phyloP scores from a whole-genome alignment of 2,888 invertebrate species.

The Eupithecia subumbrata region DNA sequence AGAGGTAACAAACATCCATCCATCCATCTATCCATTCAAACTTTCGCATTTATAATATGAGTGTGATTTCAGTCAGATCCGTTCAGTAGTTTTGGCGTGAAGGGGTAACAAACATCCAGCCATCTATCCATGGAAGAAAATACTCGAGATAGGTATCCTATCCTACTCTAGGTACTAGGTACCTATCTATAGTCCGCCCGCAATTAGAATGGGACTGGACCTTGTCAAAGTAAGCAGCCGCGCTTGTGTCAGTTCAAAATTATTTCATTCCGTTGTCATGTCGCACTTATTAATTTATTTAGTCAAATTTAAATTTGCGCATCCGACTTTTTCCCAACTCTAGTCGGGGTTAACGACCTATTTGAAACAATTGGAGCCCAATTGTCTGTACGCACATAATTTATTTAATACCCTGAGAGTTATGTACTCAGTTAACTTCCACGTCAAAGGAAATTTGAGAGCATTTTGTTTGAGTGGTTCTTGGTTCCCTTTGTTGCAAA shows the following conservation, averaged over 20 bases:
- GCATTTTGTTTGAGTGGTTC: constrained; percentile 12
- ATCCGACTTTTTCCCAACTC: constrained; percentile 59
- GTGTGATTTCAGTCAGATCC: no score
- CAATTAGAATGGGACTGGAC: not conserved
- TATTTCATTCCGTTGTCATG: no score
- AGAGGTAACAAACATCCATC: no score
- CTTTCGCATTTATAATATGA: no score
- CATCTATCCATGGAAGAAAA: no score
- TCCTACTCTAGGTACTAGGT: no score
- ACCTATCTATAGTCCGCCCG: not conserved
- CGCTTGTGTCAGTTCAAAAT: not conserved
- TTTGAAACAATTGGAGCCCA: constrained; percentile 63
- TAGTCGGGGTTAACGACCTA: constrained; percentile 59
- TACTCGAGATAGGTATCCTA: no score
- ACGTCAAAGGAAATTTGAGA: constrained; percentile 37
- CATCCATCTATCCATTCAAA: no score
- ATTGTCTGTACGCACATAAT: constrained; percentile 47
- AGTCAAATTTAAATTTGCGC: no score
- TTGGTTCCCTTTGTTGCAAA: constrained; percentile 18
- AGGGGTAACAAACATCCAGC: no score
- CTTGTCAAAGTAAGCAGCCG: not conserved
- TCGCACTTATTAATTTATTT: no score
- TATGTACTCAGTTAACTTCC: constrained; percentile 45
- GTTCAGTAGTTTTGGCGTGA: no score
- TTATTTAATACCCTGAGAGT: constrained; percentile 47